These are phyloP conservation scores for Bufotes viridis DNA, from an alignment of 2,797 vertebrate genomes.

Conservation along the genomic window DNA sequence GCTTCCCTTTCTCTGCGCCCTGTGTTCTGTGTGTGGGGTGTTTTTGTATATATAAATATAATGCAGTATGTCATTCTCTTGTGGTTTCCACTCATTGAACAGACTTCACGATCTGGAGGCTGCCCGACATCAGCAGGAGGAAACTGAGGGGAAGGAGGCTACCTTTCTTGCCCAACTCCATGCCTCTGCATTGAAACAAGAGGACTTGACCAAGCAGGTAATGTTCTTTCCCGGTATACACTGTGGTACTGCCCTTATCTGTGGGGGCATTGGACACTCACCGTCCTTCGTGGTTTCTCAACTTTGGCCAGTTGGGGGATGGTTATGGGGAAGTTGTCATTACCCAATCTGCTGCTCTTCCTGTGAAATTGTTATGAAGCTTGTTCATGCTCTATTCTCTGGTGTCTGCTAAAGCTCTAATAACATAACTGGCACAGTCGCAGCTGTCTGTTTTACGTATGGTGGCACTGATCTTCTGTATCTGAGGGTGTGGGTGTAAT, in stretches of 20 bases:
- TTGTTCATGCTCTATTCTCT: background rate
- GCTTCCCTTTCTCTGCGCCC: background rate
- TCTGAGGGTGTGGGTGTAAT: background rate
- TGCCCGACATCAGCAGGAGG: conserved; percentile 77
- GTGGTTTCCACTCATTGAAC: conserved; percentile 64
- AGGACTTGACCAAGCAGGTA: conserved; percentile 63
- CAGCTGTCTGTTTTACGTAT: background rate
- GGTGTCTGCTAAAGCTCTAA: background rate
- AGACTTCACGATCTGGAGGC: conserved; percentile 84
- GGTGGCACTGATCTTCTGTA: background rate
- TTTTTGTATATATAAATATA: too few relatives aligned
- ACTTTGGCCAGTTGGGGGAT: background rate
- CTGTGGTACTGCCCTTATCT: background rate
- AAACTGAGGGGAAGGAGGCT: conserved; percentile 76
- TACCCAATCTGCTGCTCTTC: background rate
- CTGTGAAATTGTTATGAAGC: background rate
- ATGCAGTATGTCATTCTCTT: conserved; percentile 45
- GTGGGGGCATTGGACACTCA: background rate
- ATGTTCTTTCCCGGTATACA: background rate
- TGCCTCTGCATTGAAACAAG: conserved; percentile 45
- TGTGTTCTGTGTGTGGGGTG: too few relatives aligned
- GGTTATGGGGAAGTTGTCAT: conserved; percentile 5
- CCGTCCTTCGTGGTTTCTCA: background rate
- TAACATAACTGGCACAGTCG: background rate
- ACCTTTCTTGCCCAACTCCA: conserved; percentile 61